Conservation (phyloP, 2,888 invertebrate species). For the Brachyptera risi region DNA sequence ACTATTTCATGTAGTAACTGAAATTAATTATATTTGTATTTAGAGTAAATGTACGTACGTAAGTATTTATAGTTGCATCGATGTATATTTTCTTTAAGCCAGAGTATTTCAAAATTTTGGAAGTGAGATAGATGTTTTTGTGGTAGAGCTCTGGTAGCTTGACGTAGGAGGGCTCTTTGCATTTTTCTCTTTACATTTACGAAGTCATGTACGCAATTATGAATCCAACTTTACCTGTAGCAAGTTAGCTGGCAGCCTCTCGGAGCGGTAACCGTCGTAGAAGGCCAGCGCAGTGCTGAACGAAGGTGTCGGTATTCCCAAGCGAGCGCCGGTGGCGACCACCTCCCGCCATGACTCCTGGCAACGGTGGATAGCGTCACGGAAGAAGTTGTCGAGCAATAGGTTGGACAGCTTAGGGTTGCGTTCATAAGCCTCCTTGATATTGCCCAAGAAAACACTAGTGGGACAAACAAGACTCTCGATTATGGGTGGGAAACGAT, state of each 20-base stretch:
- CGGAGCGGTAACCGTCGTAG: slow-evolving; percentile 92
- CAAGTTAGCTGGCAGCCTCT: slow-evolving; percentile 87
- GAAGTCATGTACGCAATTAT: background rate
- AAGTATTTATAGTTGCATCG: too few relatives aligned
- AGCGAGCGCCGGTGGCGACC: slow-evolving; percentile 61
- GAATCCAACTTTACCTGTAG: slow-evolving; percentile 77
- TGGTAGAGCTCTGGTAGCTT: too few relatives aligned
- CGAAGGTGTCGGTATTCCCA: slow-evolving; percentile 93
- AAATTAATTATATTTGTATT: too few relatives aligned
- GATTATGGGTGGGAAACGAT: too few relatives aligned
- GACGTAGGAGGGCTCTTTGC: too few relatives aligned
- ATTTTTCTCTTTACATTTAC: background rate
- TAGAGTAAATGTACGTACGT: too few relatives aligned
- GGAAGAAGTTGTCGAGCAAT: slow-evolving; percentile 90
- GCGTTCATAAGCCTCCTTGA: slow-evolving; percentile 88
- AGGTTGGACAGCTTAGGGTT: slow-evolving; percentile 83
- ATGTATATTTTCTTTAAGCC: too few relatives aligned
- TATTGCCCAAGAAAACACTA: slow-evolving; percentile 82
- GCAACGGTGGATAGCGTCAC: slow-evolving; percentile 71
- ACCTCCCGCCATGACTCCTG: slow-evolving; percentile 85
- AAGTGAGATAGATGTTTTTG: too few relatives aligned
- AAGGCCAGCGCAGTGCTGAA: slow-evolving; percentile 92
- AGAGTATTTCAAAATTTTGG: too few relatives aligned
- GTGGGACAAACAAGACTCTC: slow-evolving; percentile 31
- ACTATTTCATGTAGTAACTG: too few relatives aligned